Conservation (phyloP, 2,797 vertebrate genomes). For the Apodemus agrarius region DNA sequence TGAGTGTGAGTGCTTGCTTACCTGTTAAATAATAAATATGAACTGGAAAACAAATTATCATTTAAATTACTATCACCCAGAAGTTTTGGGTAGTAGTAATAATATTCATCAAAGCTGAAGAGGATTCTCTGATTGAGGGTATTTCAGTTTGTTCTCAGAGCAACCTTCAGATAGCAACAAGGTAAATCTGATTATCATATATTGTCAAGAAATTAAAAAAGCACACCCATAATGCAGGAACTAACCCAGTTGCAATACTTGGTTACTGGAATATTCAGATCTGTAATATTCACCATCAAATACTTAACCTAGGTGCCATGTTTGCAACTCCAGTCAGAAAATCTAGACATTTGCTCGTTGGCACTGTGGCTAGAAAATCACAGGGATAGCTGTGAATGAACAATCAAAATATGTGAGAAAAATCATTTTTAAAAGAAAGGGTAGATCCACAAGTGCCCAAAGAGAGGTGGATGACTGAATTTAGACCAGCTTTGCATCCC, state of each 20-base stretch:
- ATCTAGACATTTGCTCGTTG: background rate
- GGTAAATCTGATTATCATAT: background rate
- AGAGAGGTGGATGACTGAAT: background rate
- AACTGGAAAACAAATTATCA: background rate
- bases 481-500: background rate
- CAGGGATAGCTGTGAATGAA: background rate
- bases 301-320: background rate
- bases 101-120: background rate
- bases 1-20: background rate
- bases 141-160: background rate
- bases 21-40: too few relatives aligned
- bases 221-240: background rate
- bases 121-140: background rate
- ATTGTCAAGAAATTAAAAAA: slow-evolving; percentile 13
- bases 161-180: background rate
- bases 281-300: too few relatives aligned
- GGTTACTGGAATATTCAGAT: background rate
- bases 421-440: background rate
- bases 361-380: background rate
- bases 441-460: background rate
- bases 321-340: background rate
- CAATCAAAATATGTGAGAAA: background rate
- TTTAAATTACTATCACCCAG: background rate
- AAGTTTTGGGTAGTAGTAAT: background rate
- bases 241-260: background rate